Percentiles rank a stretch among this genome's conserved stretches.
These are phyloP conservation scores for Spilogale gracilis DNA, from an alignment of 2,113 vertebrate genomes.

Conservation along the genomic window DNA sequence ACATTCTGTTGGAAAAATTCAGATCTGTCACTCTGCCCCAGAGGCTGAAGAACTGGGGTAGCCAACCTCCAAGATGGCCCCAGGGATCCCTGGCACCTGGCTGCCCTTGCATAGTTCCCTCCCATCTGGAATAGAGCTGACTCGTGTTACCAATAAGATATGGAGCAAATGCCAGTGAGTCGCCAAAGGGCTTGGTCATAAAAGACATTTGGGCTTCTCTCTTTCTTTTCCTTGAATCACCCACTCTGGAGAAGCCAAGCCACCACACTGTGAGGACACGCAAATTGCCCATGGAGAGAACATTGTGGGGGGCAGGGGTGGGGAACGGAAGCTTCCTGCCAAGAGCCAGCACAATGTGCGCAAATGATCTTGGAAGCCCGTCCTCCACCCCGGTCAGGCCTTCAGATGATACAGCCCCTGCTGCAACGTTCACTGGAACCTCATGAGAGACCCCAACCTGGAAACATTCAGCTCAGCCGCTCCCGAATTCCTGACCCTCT, in stretches of 20 bases:
- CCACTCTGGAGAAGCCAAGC: background rate
- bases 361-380: background rate
- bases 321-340: background rate
- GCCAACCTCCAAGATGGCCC: background rate
- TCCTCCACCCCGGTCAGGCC: background rate
- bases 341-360: background rate
- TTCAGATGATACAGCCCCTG: background rate
- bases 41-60: background rate
- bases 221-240: background rate
- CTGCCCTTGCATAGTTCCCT: background rate
- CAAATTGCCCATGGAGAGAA: background rate
- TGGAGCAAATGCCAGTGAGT: background rate
- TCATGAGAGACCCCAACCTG: background rate
- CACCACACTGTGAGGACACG: background rate
- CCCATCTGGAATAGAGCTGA: background rate
- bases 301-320: rapidly evolving
- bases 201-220: background rate
- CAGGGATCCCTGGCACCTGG: background rate
- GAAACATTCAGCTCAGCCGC: background rate
- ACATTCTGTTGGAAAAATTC: background rate
- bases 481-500: background rate
- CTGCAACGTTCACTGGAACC: background rate
- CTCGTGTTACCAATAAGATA: background rate
- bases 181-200: background rate
- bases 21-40: background rate